These are phyloP conservation scores for Acyrthosiphon pisum DNA, from an alignment of 1,140 invertebrate species.

Conservation along the genomic window DNA sequence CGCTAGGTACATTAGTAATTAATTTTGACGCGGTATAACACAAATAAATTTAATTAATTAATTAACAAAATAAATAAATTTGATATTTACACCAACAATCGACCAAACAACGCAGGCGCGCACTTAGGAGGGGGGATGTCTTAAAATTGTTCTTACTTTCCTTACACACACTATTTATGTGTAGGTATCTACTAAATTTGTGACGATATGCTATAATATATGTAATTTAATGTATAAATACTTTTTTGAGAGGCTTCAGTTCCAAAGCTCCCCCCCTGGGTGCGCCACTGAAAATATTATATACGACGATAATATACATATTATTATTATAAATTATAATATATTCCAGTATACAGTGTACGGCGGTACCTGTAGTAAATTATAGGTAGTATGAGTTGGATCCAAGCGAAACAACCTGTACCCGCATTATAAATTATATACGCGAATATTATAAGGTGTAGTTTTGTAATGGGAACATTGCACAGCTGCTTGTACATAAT, in stretches of 20 bases:
- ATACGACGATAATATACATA: not conserved
- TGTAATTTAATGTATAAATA: no score
- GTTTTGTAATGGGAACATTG: conserved; percentile 33
- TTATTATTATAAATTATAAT: not conserved
- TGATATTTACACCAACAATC: not conserved
- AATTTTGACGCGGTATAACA: no score
- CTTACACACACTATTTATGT: no score
- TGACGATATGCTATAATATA: no score
- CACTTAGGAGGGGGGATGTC: no score
- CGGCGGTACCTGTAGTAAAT: not conserved
- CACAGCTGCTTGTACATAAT: conserved; percentile 16
- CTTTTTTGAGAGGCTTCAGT: no score
- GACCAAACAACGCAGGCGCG: not conserved
- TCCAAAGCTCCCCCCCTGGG: no score
- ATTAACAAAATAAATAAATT: no score
- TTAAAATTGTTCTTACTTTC: no score
- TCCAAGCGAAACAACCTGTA: not conserved
- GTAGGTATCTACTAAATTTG: no score
- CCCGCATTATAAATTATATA: not conserved
- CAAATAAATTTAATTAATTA: no score
- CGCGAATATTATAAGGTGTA: not conserved
- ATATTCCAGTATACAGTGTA: not conserved
- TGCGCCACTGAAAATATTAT: not conserved
- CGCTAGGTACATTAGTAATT: no score
- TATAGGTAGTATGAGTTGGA: not conserved